phyloP scores from a whole-genome alignment of 1,140 invertebrate species.

The Pachypsylla venusta region DNA sequence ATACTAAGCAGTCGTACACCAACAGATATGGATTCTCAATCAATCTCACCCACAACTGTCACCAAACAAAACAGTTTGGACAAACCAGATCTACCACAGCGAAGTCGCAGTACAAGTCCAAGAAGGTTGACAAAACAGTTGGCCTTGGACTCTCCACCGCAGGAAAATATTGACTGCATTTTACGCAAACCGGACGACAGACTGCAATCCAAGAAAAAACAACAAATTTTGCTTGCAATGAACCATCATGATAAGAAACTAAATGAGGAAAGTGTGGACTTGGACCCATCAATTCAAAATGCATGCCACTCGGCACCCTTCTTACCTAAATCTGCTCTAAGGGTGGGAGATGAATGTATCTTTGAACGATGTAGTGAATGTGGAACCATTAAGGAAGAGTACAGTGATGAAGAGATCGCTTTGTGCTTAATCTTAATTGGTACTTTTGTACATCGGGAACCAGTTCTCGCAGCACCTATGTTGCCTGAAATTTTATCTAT shows the following conservation, averaged over 20 bases:
- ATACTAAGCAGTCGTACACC: conserved; percentile 15
- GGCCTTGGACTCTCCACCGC: conserved; percentile 45
- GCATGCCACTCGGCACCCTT: conserved; percentile 35
- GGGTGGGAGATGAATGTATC: conserved; percentile 55
- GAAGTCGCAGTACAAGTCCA: conserved; percentile 38
- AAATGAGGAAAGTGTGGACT: conserved; percentile 8
- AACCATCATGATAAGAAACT: background rate
- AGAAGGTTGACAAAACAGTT: conserved; percentile 48
- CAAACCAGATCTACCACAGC: conserved; percentile 19
- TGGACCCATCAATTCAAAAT: conserved; percentile 31
- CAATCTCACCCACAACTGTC: conserved; percentile 19
- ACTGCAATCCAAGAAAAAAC: conserved; percentile 6
- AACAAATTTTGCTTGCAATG: background rate
- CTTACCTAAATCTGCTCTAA: conserved; percentile 43
- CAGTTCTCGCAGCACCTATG: conserved; percentile 77
- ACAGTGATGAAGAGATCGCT: conserved; percentile 92
- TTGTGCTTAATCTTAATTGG: conserved; percentile 84
- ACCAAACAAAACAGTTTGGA: conserved; percentile 26
- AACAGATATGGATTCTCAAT: conserved; percentile 22
- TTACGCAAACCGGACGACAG: conserved; percentile 16
- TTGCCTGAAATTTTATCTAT: conserved; percentile 80
- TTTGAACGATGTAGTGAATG: conserved; percentile 62
- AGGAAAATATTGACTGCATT: conserved; percentile 10
- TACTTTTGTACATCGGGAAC: conserved; percentile 92
- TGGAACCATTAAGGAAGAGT: conserved; percentile 72